Conservation (phyloP, 1,140 invertebrate genomes). For the Drosophila sechellia region DNA sequence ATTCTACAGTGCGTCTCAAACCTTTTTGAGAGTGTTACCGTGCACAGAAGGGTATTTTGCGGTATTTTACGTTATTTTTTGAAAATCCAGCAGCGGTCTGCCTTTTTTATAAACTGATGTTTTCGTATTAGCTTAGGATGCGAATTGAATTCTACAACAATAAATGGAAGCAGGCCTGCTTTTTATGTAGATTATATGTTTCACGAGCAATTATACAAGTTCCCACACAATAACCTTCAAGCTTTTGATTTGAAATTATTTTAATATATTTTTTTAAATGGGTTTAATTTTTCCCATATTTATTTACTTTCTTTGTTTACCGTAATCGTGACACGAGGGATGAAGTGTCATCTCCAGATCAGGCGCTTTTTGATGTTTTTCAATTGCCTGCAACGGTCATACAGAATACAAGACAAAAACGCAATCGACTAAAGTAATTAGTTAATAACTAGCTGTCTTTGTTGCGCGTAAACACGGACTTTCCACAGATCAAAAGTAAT, state of each 20-base stretch:
- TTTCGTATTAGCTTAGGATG: too few relatives aligned
- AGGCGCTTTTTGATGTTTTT: constrained; percentile 1
- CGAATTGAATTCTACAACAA: too few relatives aligned
- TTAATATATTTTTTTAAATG: too few relatives aligned
- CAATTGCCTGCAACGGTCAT: not conserved
- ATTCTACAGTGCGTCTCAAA: constrained; percentile 8
- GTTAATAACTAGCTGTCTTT: constrained; percentile 43
- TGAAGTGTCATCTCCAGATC: not conserved
- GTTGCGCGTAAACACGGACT: constrained; percentile 22
- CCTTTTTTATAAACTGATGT: not conserved
- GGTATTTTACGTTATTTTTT: not conserved
- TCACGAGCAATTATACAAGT: not conserved
- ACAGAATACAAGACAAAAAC: constrained; percentile 11
- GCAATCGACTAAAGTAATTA: constrained; percentile 13
- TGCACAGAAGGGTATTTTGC: not conserved
- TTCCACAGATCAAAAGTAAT: constrained; percentile 2
- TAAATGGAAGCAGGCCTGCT: too few relatives aligned
- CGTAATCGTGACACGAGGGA: not conserved
- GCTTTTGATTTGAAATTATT: too few relatives aligned
- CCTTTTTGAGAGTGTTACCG: not conserved
- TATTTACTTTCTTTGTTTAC: not conserved
- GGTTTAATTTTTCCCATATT: too few relatives aligned
- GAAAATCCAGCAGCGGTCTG: not conserved
- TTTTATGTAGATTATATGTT: too few relatives aligned
- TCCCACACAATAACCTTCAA: too few relatives aligned